These are phyloP conservation scores for Drosophila nigromelanica DNA, from an alignment of 1,140 invertebrate genomes.

Conservation along the genomic window DNA sequence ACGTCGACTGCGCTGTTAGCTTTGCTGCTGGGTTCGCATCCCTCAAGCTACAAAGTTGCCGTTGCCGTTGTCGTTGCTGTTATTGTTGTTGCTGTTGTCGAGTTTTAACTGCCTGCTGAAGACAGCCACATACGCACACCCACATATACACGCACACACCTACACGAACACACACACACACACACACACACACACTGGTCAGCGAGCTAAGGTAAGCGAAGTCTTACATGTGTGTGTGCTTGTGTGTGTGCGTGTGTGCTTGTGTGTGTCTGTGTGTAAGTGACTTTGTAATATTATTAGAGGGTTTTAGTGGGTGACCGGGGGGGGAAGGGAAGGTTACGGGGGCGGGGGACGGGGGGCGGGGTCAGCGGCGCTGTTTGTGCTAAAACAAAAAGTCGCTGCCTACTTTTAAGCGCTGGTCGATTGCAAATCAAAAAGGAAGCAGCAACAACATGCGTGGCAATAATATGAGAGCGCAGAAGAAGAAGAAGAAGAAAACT, in stretches of 20 bases:
- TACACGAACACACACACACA: not conserved
- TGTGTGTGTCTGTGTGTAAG: constrained; percentile 37
- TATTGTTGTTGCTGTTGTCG: constrained; percentile 11
- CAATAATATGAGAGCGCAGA: not conserved
- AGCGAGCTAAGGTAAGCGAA: constrained; percentile 40
- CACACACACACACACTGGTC: constrained; percentile 1
- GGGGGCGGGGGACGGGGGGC: not conserved
- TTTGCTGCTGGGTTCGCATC: constrained; percentile 38
- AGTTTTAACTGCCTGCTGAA: constrained; percentile 31
- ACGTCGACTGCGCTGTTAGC: constrained; percentile 22
- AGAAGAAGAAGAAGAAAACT: not conserved
- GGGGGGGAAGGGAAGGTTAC: constrained; percentile 10
- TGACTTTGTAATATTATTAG: constrained; percentile 73
- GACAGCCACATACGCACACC: constrained; percentile 1
- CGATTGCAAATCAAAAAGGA: constrained; percentile 25
- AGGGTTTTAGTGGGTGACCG: constrained; percentile 51
- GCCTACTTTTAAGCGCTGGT: constrained; percentile 57
- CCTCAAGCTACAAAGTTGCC: constrained; percentile 29
- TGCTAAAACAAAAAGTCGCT: constrained; percentile 40
- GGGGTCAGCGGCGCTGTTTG: not conserved
- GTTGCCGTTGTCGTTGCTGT: constrained; percentile 2
- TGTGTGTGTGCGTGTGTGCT: constrained; percentile 30
- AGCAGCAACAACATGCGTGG: constrained; percentile 10
- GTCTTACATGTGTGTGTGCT: constrained; percentile 58
- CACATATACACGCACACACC: constrained; percentile 4